A percentile compares a stretch with the other conserved stretches of the same genome.
phyloP scores from a whole-genome alignment of 1,140 invertebrate species.

The Zaprionus capensis region DNA sequence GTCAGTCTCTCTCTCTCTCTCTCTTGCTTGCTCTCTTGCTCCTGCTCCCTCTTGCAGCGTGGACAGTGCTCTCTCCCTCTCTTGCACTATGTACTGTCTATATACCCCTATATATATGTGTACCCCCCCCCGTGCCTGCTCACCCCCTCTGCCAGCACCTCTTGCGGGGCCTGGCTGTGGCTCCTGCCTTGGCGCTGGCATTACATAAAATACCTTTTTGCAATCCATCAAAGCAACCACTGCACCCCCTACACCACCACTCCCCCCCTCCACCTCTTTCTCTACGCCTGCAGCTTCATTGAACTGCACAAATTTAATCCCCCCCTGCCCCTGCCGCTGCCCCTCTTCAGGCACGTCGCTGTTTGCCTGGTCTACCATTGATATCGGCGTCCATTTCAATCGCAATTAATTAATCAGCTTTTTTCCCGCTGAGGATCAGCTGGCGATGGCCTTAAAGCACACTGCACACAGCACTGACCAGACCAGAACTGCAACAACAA shows the following conservation, averaged over 20 bases:
- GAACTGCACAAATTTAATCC: slow-evolving; percentile 32
- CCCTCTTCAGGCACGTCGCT: background rate
- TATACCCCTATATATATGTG: background rate
- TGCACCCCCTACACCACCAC: slow-evolving; percentile 18
- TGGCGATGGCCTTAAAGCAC: slow-evolving; percentile 17
- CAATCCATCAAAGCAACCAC: slow-evolving; percentile 76
- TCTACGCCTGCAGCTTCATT: slow-evolving; percentile 11
- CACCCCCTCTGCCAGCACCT: background rate
- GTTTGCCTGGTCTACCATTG: background rate
- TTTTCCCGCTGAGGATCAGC: slow-evolving; percentile 21
- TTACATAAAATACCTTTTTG: slow-evolving; percentile 76
- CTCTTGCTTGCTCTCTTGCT: background rate
- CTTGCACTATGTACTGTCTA: slow-evolving; percentile 6
- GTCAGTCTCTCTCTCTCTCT: background rate
- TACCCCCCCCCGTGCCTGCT: background rate
- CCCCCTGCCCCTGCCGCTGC: no score
- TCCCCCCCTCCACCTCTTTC: no score
- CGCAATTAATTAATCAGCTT: slow-evolving; percentile 66
- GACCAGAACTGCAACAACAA: background rate
- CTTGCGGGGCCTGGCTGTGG: slow-evolving; percentile 6
- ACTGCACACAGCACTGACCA: background rate
- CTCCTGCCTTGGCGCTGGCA: slow-evolving; percentile 28
- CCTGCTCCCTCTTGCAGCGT: background rate
- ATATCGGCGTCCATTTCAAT: slow-evolving; percentile 29
- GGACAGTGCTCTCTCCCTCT: background rate